phyloP scores from a whole-genome alignment of 2,888 invertebrate genomes.

The Caenorhabditis becei region DNA sequence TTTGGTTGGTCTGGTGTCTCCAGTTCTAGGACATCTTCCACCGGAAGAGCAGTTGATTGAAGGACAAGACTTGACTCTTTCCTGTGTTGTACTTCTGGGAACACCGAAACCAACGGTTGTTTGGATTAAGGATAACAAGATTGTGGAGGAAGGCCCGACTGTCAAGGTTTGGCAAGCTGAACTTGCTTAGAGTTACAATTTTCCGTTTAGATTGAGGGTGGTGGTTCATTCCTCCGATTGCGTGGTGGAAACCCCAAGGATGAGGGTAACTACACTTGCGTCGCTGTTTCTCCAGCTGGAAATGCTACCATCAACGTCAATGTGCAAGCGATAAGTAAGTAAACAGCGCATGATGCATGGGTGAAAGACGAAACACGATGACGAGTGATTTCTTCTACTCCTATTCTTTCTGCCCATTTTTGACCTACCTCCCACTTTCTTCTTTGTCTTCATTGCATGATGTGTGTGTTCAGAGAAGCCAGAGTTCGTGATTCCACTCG shows the following conservation, averaged over 20 bases:
- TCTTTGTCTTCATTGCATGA: constrained; percentile 64
- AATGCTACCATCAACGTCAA: constrained; percentile 83
- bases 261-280: constrained; percentile 84
- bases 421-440: constrained; percentile 52
- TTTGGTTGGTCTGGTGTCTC: constrained; percentile 84
- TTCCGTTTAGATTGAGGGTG: constrained; percentile 73
- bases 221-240: constrained; percentile 75
- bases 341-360: constrained; percentile 62
- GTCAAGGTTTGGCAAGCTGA: constrained; percentile 46
- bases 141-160: constrained; percentile 71
- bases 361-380: constrained; percentile 48
- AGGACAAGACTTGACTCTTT: constrained; percentile 82
- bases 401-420: constrained; percentile 49
- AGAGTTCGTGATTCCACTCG: constrained; percentile 66
- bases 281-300: constrained; percentile 86
- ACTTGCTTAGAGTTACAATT: no score
- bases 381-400: constrained; percentile 56
- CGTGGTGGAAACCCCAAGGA: constrained; percentile 80
- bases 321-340: constrained; percentile 83
- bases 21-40: constrained; percentile 83
- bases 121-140: constrained; percentile 82
- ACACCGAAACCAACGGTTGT: constrained; percentile 82
- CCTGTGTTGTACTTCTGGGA: constrained; percentile 83
- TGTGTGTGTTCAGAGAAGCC: constrained; percentile 76
- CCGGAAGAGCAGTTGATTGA: constrained; percentile 82